Conservation (phyloP, 2,888 invertebrate genomes). For the Hirtodrosophila trivittata region DNA sequence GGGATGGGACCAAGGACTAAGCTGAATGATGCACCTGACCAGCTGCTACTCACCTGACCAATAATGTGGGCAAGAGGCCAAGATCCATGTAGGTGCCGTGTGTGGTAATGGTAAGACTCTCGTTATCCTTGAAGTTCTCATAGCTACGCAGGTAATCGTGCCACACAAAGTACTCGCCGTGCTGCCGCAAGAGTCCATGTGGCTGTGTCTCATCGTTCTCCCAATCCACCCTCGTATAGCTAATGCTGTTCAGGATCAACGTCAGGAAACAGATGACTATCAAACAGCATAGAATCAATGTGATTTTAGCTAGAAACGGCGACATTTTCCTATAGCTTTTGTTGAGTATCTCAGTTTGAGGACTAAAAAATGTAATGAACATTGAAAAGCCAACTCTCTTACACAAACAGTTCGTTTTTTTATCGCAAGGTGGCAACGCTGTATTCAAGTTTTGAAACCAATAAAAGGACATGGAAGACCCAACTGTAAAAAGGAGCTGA, state of each 20-base stretch:
- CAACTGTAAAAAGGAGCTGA: too few species aligned
- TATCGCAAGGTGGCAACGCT: too few species aligned
- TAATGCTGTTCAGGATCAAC: neutral
- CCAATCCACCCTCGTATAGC: neutral
- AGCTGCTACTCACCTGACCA: too few species aligned
- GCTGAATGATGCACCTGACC: too few species aligned
- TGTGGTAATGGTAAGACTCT: conserved; percentile 74
- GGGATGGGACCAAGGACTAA: too few species aligned
- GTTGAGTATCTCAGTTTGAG: too few species aligned
- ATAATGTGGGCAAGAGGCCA: conserved; percentile 66
- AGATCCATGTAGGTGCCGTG: conserved; percentile 76
- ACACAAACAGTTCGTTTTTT: too few species aligned
- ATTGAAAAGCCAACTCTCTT: neutral
- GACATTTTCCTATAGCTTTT: conserved; percentile 29
- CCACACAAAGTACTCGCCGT: conserved; percentile 51
- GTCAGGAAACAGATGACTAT: conserved; percentile 6
- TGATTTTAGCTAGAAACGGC: conserved; percentile 19
- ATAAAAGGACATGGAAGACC: too few species aligned
- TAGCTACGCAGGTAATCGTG: conserved; percentile 32
- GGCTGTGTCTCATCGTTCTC: neutral
- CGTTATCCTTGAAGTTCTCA: conserved; percentile 18
- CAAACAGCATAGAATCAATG: neutral
- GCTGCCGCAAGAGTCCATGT: conserved; percentile 32
- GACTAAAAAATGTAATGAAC: neutral
- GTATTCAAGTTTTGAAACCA: too few species aligned